A percentile compares a stretch with the other conserved stretches of the same genome.
These are phyloP conservation scores for Drosophila gunungcola DNA, from an alignment of 1,140 invertebrate species.

Conservation along the genomic window DNA sequence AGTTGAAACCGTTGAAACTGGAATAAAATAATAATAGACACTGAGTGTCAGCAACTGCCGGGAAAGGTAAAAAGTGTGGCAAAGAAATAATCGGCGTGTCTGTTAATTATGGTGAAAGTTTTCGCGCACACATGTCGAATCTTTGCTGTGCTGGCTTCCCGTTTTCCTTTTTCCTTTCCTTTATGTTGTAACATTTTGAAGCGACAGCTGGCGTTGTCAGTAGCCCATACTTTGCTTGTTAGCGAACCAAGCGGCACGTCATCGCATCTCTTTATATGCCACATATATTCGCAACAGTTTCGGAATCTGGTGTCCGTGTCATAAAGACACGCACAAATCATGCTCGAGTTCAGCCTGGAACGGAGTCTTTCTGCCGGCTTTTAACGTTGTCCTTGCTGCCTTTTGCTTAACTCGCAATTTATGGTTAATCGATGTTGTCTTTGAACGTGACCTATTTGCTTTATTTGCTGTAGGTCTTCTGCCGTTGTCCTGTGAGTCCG, in stretches of 20 bases:
- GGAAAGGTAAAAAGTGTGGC: slow-evolving; percentile 76
- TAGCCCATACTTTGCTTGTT: slow-evolving; percentile 55
- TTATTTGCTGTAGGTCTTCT: slow-evolving; percentile 67
- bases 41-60: slow-evolving; percentile 55
- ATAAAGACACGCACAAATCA: slow-evolving; percentile 83
- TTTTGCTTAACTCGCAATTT: slow-evolving; percentile 84
- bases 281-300: slow-evolving; percentile 35
- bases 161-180: slow-evolving; percentile 20
- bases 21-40: slow-evolving; percentile 60
- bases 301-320: slow-evolving; percentile 59
- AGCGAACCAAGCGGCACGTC: slow-evolving; percentile 52
- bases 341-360: slow-evolving; percentile 63
- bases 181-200: slow-evolving; percentile 38
- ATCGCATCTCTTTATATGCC: slow-evolving; percentile 19
- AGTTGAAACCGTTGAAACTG: slow-evolving; percentile 64
- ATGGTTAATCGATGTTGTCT: slow-evolving; percentile 84
- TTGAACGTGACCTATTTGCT: slow-evolving; percentile 84
- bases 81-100: slow-evolving; percentile 82
- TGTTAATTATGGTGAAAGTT: slow-evolving; percentile 83
- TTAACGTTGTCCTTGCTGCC: slow-evolving; percentile 65
- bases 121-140: slow-evolving; percentile 40
- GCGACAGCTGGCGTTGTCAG: slow-evolving; percentile 70
- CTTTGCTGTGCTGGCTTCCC: slow-evolving; percentile 61
- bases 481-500: slow-evolving; percentile 29
- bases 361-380: slow-evolving; percentile 19